phyloP scores from a whole-genome alignment of 2,888 invertebrate species.

The Cetonia aurata region DNA sequence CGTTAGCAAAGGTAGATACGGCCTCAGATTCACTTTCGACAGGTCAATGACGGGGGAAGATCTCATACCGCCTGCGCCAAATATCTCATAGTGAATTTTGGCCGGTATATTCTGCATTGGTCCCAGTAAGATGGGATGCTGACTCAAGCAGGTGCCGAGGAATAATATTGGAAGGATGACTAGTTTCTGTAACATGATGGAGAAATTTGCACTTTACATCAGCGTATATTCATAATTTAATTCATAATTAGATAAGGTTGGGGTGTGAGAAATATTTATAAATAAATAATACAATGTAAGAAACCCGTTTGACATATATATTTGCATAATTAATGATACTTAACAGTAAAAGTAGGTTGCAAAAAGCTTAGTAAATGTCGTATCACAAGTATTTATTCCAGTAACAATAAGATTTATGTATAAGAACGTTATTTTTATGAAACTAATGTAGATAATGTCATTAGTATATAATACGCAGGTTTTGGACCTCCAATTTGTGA shows the following conservation, averaged over 20 bases:
- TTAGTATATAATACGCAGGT: no score
- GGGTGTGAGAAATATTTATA: background rate
- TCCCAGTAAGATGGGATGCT: conserved; percentile 18
- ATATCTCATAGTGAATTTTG: conserved; percentile 42
- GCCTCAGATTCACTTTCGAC: background rate
- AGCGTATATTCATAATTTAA: background rate
- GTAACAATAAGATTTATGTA: no score
- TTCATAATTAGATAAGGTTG: background rate
- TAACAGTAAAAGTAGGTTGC: no score
- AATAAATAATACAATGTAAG: no score
- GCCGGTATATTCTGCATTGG: conserved; percentile 36
- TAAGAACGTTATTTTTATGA: no score
- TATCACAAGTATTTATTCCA: no score
- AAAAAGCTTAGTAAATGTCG: no score
- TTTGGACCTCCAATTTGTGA: no score
- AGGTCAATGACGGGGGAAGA: conserved; percentile 13
- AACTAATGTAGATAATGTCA: no score
- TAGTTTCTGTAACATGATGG: conserved; percentile 25
- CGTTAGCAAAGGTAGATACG: conserved; percentile 1
- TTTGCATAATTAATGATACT: no score
- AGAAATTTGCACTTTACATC: background rate
- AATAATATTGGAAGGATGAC: conserved; percentile 5
- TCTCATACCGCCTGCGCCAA: conserved; percentile 21
- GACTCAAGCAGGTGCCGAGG: conserved; percentile 29
- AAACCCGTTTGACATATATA: no score